phyloP scores from a whole-genome alignment of 2,888 invertebrate species.

The Pheosia tremula region DNA sequence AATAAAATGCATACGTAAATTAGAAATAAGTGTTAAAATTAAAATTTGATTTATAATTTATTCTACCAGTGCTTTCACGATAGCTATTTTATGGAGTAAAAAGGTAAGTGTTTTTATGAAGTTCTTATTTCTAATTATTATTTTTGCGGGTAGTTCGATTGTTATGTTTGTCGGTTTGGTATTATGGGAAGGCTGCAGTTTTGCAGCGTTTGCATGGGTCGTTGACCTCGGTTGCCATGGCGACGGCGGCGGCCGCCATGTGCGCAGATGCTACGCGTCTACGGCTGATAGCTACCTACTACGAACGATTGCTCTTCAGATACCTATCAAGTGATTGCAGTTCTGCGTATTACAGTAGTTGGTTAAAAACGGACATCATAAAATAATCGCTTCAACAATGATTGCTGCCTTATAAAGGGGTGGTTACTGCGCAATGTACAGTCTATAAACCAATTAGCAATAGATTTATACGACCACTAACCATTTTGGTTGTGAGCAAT shows the following conservation, averaged over 20 bases:
- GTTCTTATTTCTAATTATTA: background rate
- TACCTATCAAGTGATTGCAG: conserved; percentile 25
- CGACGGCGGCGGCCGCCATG: conserved; percentile 67
- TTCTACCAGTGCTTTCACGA: conserved; percentile 12
- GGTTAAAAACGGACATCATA: background rate
- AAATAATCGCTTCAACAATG: background rate
- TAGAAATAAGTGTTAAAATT: conserved; percentile 19
- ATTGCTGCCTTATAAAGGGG: background rate
- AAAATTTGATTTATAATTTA: conserved; percentile 9
- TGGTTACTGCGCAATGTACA: conserved; percentile 5
- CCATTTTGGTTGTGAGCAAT: conserved; percentile 24
- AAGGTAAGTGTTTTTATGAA: conserved; percentile 21
- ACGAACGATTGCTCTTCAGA: conserved; percentile 46
- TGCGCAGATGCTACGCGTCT: conserved; percentile 50
- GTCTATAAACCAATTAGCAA: conserved; percentile 22
- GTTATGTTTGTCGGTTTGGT: conserved; percentile 10
- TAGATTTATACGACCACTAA: conserved; percentile 23
- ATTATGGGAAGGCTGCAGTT: conserved; percentile 40
- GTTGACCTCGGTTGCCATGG: conserved; percentile 73
- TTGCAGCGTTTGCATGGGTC: conserved; percentile 64
- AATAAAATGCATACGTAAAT: conserved; percentile 19
- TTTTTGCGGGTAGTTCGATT: background rate
- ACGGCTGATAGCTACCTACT: conserved; percentile 36
- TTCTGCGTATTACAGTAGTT: background rate
- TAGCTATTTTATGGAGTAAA: conserved; percentile 5